phyloP scores from a whole-genome alignment of 2,888 invertebrate species.

The Diloba caeruleocephala region DNA sequence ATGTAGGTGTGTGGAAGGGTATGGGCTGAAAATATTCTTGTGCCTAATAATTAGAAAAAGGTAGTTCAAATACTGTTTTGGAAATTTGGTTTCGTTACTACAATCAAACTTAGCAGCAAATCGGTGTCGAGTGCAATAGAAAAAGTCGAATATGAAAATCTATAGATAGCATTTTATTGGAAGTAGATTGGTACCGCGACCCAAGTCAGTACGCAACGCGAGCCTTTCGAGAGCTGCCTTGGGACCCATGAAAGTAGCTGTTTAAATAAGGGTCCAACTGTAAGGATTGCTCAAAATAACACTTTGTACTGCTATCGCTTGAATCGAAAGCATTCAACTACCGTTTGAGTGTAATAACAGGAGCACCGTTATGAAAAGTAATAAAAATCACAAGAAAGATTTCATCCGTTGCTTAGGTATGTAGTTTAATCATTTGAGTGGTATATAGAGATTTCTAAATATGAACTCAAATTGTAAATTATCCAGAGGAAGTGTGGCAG shows the following conservation, averaged over 20 bases:
- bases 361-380: slow-evolving; percentile 18
- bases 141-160: slow-evolving; percentile 53
- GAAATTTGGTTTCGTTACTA: slow-evolving; percentile 6
- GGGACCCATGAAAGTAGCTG: slow-evolving; percentile 63
- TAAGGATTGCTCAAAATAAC: slow-evolving; percentile 52
- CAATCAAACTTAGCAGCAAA: slow-evolving; percentile 18
- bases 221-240: slow-evolving; percentile 59
- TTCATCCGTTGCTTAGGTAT: slow-evolving; percentile 3
- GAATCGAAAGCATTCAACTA: slow-evolving; percentile 48
- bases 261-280: slow-evolving; percentile 60
- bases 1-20: slow-evolving; percentile 4
- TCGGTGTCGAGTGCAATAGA: slow-evolving; percentile 46
- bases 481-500: slow-evolving; percentile 68
- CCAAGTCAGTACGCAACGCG: slow-evolving; percentile 60
- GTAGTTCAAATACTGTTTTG: slow-evolving; percentile 1
- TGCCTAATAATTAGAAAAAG: slow-evolving; percentile 13
- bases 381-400: slow-evolving; percentile 4
- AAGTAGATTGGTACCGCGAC: slow-evolving; percentile 58
- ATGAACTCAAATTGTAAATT: slow-evolving; percentile 80
- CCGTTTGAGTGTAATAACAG: slow-evolving; percentile 38
- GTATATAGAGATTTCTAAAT: slow-evolving; percentile 64
- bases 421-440: slow-evolving; percentile 34
- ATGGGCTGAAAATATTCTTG: slow-evolving; percentile 1
- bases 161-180: slow-evolving; percentile 55
- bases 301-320: slow-evolving; percentile 51